Conservation (phyloP, 2,888 invertebrate genomes). For the Drosophila peninsularis region DNA sequence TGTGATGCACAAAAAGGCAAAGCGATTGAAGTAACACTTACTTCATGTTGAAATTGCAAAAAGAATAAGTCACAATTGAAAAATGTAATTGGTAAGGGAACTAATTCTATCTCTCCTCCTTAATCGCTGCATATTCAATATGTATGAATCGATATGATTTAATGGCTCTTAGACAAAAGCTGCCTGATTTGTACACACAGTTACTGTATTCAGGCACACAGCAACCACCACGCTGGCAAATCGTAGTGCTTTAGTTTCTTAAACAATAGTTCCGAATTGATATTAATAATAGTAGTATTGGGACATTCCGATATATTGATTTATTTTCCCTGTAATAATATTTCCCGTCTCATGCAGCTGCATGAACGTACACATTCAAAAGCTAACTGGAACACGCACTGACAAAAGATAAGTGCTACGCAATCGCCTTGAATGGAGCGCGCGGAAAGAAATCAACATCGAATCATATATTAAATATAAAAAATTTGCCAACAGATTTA, state of each 20-base stretch:
- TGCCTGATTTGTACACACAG: neutral
- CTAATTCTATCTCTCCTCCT: no score
- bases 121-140: neutral
- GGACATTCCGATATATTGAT: no score
- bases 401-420: constrained; percentile 7
- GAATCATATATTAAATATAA: constrained; percentile 5
- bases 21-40: no score
- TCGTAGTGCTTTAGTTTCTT: neutral
- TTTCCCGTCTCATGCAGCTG: neutral
- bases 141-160: neutral
- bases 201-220: neutral
- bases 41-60: no score
- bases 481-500: constrained; percentile 41
- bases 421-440: neutral
- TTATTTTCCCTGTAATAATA: neutral
- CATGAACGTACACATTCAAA: neutral
- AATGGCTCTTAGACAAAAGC: neutral
- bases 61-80: no score
- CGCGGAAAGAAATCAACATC: neutral
- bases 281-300: no score
- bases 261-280: neutral
- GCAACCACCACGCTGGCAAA: neutral
- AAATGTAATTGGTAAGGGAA: no score
- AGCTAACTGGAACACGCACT: constrained; percentile 1
- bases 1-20: no score